Base-by-base conservation (phyloP, 2,797 vertebrate genomes). In the Syngnathus rostellatus region DNA sequence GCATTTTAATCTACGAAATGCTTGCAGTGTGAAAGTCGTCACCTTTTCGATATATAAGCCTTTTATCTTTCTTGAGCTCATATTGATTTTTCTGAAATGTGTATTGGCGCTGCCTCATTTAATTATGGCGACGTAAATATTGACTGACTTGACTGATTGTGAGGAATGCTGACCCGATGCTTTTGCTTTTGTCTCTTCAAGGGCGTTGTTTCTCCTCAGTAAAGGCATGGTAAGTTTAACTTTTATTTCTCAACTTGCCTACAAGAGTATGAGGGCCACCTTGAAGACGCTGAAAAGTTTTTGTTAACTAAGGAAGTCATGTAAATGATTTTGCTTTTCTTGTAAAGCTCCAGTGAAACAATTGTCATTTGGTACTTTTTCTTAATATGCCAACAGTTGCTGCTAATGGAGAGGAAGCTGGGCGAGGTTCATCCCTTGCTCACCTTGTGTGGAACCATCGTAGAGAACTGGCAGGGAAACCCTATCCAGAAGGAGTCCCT, bases 381-480 rank as follows among this genome's bases (percentile, higher is more conserved):
- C 19, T 50, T 8, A 8, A 9, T 17, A n/a, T 16, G 14, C 11
- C 40, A 69, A 0, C 45, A 96, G 95, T 87, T 98, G 79, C 89
- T 98, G 68, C 84, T 97, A 65, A 98, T 97, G 95, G 95, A 98
- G 74, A 85, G 94, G 67, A 99, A 99, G 75, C 91, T 99, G 45
- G 95, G 95, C 43, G 97, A 99, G 77, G 96, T 99, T 4, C 97
- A 99, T 69, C 97, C 97, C 0, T 89, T 99, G 68, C 93, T 99
- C 37, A 97, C 95, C 0, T 90, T 98, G 19, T 99, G 97, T 0
- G 97, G 97, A 68, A 97, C 97, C 73, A 98, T 99, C 1, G 97
- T 99, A 31, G 97, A 99, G 83, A 98, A 95, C 85, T 99, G 97
- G 97, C 96, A 98, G 80, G 97, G 97, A 14, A 98, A 98, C 73